Evolutionary conservation across 92 coral and sea anemone genomes (phyloP).

Genomic region (Scolanthus callimorphus): DNA sequence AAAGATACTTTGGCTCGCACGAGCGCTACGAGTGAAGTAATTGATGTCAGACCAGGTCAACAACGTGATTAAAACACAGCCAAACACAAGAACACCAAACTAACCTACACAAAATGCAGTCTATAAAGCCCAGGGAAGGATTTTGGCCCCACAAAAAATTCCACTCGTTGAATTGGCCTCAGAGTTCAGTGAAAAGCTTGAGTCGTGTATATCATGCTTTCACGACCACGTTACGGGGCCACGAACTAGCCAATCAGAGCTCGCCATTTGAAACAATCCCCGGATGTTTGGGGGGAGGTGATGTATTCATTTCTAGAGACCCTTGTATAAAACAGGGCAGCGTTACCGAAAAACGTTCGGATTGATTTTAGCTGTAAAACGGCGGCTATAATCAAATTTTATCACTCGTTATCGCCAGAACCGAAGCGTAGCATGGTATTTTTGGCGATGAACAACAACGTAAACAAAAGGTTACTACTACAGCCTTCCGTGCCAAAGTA

Average conservation of each 20-base stretch:
- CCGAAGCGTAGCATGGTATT: no score
- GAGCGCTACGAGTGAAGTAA: slow-evolving; percentile 93
- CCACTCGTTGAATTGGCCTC: slow-evolving; percentile 84
- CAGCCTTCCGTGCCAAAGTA: no score
- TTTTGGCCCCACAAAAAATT: slow-evolving; percentile 70
- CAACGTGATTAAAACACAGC: slow-evolving; percentile 85
- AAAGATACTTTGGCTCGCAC: slow-evolving; percentile 91
- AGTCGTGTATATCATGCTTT: slow-evolving; percentile 99
- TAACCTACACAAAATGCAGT: slow-evolving; percentile 92
- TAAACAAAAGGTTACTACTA: no score
- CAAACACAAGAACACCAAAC: slow-evolving; percentile 92
- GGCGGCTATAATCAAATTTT: no score
- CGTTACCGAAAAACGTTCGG: no score
- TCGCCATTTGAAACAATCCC: slow-evolving; percentile 72
- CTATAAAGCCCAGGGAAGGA: slow-evolving; percentile 69
- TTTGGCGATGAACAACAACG: no score
- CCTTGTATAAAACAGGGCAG: no score
- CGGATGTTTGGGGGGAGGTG: slow-evolving; percentile 66
- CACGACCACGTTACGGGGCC: slow-evolving; percentile 99
- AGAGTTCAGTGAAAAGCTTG: slow-evolving; percentile 87
- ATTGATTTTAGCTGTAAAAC: no score
- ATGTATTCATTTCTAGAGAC: not conserved
- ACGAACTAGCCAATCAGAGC: slow-evolving; percentile 95
- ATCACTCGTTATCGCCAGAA: no score
- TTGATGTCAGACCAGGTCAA: slow-evolving; percentile 96